Base-by-base conservation (phyloP, 2,888 invertebrate genomes). In the Lasioglossum vierecki region DNA sequence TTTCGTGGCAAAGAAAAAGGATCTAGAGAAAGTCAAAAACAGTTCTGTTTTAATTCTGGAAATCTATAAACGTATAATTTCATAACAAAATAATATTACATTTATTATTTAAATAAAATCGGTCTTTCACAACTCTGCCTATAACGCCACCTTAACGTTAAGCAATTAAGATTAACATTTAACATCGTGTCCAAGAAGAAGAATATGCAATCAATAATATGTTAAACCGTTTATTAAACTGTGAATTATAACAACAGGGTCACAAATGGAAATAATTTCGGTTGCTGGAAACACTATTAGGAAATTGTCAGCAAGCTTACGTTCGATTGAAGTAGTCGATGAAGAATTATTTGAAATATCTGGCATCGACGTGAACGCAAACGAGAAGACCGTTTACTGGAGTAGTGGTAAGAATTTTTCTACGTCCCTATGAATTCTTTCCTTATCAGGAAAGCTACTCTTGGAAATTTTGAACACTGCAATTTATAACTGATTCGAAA, bases 291-390 rank as follows among this genome's bases (percentile, higher is more conserved):
- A 90, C 9, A 93, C 94, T 72, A 94, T 95, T 15, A 92, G 94
- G 72, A 93, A 87, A 53, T 90, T 93, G 41, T 91, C 94, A 0
- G 80, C 88, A 11, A 89, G 84, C 71, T 85, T 93, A 1, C 88
- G 86, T 4, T 83, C 89, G 39, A 89, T 93, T n/a, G 88, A 94
- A 70, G 82, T 94, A 1, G 72, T 95, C 11, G 87, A 91, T 68
- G 88, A 85, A 18, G 90, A 93, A 46, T 74, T 90, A 2, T 90
- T 89, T 9, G 90, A 91, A 78, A 95, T 97, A 74, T 95, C 95
- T 9, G 96, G 96, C 6, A 90, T 97, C 72, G 97, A 96, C 88
- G 92, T 96, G 15, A 95, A 96, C 82, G 90, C 95, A 30, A 91
- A 91, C 9, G 93, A 94, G 2, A 94, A 95, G 0, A 90, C 93